Evolutionary conservation across 2,797 vertebrate genomes (phyloP).

Genomic region (Megaceryle alcyon): DNA sequence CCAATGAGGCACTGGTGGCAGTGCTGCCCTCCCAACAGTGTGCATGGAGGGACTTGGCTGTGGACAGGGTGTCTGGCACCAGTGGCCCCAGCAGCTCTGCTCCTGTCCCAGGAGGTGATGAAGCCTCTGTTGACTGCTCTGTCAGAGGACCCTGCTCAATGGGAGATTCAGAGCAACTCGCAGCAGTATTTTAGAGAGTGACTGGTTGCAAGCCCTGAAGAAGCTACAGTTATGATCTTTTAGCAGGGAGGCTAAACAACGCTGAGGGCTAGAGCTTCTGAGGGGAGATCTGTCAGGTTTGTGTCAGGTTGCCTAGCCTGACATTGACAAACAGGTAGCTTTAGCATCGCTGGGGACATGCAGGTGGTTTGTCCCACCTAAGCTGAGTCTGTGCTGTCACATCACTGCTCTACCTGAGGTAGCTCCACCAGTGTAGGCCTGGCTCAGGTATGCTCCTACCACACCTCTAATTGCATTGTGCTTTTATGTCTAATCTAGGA

Average conservation of each 20-base stretch:
- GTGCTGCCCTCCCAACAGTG: not conserved
- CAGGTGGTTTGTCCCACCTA: not conserved
- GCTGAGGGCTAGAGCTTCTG: not conserved
- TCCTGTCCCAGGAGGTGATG: not conserved
- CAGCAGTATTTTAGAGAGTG: not conserved
- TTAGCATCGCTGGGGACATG: not conserved
- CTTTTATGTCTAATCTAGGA: not conserved
- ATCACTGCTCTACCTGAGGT: not conserved
- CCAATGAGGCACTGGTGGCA: not conserved
- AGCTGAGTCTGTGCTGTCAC: not conserved
- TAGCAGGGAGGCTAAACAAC: not conserved
- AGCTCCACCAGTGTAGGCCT: not conserved
- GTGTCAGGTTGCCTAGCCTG: not conserved
- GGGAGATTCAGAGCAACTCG: fast-evolving
- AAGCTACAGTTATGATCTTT: not conserved
- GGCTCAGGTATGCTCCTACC: not conserved
- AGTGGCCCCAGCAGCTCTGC: not conserved
- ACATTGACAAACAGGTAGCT: not conserved
- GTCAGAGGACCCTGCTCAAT: not conserved
- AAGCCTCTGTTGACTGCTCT: not conserved
- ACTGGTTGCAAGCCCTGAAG: not conserved
- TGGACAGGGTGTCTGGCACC: not conserved
- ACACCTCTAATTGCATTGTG: not conserved
- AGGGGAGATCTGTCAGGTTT: not conserved
- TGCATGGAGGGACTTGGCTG: not conserved